Base-by-base conservation (phyloP, 2,888 invertebrate genomes). In the Orthosia incerta region DNA sequence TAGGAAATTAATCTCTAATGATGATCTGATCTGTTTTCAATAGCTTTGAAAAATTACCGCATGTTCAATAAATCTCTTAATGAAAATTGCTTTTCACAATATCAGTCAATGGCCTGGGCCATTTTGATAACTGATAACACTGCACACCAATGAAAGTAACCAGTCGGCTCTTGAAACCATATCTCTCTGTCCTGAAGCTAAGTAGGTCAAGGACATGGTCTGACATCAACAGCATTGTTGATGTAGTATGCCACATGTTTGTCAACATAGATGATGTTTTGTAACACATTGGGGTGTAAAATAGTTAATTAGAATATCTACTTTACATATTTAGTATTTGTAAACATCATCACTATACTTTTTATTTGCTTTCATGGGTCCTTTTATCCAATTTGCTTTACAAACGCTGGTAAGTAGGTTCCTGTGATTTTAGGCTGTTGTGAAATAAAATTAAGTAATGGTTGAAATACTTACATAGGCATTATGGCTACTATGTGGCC, bases 401-500 rank as follows among this genome's bases (percentile, higher is more conserved):
- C 1, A 15, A n/a, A 45, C 1, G 20, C 4, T 67, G 11, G 3
- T 13, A 48, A 4, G 9, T 50, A 45, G 3, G 1, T 20, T 67
- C 55, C 18, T 11, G 20, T 13, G 20, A n/a, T 45, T 55, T 2
- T n/a, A 2, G 2, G 5, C 0, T 51, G 13, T n/a, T 31, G 26
- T 62, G 50, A 13, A 59, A 64, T 45, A 79, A 56, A 31, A 23
- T 39, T 39, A 39, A 1, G 39, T 18, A 60, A 66, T 11, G 9
- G 39, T 39, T 39, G 11, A 12, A 57, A 65, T 87, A 95, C 96
- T 95, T 90, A 96, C 96, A 96, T 94, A 3, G 96, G 96, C 93
- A 96, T 96, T 20, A 94, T 91, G 48, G 95, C 94, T 46, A 96
- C 94, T 76, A 96, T 95, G 90, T 96, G 93, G 76, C 95, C 96